Conservation (phyloP, 30 jellyfish, hydroid and myxozoan genomes). For the Chironex yamaguchii region DNA sequence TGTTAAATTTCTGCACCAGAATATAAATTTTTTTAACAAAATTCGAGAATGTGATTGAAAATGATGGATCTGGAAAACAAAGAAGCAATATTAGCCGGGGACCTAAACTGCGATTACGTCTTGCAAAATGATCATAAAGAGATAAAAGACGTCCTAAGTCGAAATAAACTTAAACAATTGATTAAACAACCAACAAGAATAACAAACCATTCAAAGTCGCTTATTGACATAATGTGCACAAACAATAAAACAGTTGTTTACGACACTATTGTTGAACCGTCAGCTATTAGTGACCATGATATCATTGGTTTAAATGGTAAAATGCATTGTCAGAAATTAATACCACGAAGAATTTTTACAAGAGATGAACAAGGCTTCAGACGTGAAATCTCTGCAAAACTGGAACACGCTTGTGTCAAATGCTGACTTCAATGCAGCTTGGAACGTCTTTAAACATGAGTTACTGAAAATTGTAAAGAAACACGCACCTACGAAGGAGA, state of each 20-base stretch:
- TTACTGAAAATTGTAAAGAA: background rate
- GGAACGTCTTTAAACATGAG: background rate
- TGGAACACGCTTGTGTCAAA: background rate
- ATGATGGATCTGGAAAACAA: too few species aligned
- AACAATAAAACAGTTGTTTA: slow-evolving; percentile 1
- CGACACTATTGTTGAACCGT: background rate
- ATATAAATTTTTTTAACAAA: too few species aligned
- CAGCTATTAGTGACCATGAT: slow-evolving; percentile 8
- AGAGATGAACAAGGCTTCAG: background rate
- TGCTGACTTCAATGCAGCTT: slow-evolving; percentile 4
- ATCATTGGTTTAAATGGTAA: slow-evolving; percentile 7
- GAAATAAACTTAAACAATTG: too few species aligned
- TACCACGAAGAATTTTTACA: slow-evolving; percentile 15
- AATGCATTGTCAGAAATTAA: slow-evolving; percentile 9
- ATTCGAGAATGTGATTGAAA: too few species aligned
- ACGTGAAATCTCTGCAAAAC: background rate
- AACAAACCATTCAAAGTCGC: too few species aligned
- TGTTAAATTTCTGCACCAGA: too few species aligned
- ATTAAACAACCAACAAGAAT: too few species aligned
- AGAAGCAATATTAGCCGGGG: too few species aligned
- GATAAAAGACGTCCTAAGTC: too few species aligned
- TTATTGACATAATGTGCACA: too few species aligned
- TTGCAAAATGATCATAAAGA: too few species aligned
- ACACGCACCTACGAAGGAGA: slow-evolving; percentile 19
- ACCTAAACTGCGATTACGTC: too few species aligned